Conservation (phyloP, 2,888 invertebrate genomes). For the Apoderus coryli region DNA sequence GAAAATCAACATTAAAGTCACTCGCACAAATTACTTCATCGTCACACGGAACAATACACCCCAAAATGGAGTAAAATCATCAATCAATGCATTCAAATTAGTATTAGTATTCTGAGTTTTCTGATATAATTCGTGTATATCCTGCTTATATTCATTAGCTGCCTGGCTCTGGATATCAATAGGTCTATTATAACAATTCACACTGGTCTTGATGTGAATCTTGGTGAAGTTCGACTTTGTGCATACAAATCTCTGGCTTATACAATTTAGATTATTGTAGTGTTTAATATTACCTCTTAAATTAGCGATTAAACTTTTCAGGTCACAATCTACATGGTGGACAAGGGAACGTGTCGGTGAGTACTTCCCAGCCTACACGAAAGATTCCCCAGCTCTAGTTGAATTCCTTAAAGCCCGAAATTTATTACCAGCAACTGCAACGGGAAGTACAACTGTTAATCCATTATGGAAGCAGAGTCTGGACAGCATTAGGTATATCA, state of each 20-base stretch:
- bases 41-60: no score
- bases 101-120: no score
- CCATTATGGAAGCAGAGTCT: conserved; percentile 33
- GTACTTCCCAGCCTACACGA: conserved; percentile 44
- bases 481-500: conserved; percentile 34
- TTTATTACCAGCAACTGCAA: conserved; percentile 36
- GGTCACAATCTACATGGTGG: conserved; percentile 38
- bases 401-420: conserved; percentile 44
- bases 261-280: not conserved
- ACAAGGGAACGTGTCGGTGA: conserved; percentile 39
- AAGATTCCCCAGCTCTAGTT: conserved; percentile 40
- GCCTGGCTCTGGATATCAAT: no score
- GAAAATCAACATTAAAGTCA: no score
- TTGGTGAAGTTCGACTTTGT: not conserved
- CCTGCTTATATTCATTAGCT: no score
- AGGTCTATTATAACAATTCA: no score
- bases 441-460: conserved; percentile 29
- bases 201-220: not conserved
- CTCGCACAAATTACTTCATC: no score
- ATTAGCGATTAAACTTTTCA: no score
- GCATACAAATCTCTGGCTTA: not conserved
- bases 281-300: not conserved
- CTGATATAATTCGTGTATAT: no score
- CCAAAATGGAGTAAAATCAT: no score
- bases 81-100: no score